phyloP scores from a whole-genome alignment of 2,888 invertebrate genomes.

The Agonopterix alstromeriana region DNA sequence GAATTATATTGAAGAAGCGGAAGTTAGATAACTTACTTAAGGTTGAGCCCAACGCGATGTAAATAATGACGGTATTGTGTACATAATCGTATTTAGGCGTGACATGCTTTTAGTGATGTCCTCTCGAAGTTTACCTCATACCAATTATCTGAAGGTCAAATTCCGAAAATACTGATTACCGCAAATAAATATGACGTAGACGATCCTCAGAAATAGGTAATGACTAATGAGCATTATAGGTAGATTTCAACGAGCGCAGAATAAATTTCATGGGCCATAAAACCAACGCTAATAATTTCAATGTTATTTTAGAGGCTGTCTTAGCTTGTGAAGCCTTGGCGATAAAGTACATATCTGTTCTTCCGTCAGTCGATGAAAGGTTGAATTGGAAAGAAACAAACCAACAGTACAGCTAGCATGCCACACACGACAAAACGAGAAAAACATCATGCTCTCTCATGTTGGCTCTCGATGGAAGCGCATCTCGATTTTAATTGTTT shows the following conservation, averaged over 20 bases:
- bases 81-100: conserved; percentile 29
- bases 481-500: too few relatives aligned
- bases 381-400: too few relatives aligned
- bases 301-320: too few relatives aligned
- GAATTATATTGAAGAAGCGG: neutral
- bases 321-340: too few relatives aligned
- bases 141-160: conserved; percentile 4
- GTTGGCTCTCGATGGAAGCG: too few relatives aligned
- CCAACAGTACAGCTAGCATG: too few relatives aligned
- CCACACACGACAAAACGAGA: too few relatives aligned
- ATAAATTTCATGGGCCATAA: conserved; percentile 8
- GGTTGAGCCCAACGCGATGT: neutral
- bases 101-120: conserved; percentile 14
- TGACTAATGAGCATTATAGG: neutral
- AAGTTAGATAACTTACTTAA: too few relatives aligned
- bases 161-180: conserved; percentile 1
- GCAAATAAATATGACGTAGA: conserved; percentile 4
- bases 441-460: too few relatives aligned
- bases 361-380: too few relatives aligned
- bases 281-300: neutral
- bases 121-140: neutral
- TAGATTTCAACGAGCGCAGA: neutral
- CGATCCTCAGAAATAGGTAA: conserved; percentile 6
- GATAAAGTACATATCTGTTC: too few relatives aligned
- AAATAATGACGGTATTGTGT: conserved; percentile 13